Percentiles rank a stretch among this genome's conserved stretches.
Evolutionary conservation across 2,797 vertebrate species (phyloP).

Genomic region (Sebastes itinus): DNA sequence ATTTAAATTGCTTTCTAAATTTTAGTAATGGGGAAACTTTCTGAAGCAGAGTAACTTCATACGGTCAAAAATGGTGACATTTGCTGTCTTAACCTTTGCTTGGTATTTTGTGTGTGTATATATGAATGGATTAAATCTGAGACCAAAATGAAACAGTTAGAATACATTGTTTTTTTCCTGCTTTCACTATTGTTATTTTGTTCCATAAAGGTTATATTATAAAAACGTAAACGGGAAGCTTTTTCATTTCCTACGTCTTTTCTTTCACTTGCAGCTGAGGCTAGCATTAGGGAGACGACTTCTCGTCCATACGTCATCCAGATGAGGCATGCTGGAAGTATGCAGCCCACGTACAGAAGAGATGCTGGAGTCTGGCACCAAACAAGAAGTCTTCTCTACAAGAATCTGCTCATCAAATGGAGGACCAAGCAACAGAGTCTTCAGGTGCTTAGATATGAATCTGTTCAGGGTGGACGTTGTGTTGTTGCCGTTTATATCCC

Average conservation of each 20-base stretch:
- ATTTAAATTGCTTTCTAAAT: too few species aligned
- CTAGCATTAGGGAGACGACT: constrained; percentile 52
- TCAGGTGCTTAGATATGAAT: constrained; percentile 73
- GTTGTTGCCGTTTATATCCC: neutral
- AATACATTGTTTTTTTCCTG: neutral
- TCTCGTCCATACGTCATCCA: constrained; percentile 61
- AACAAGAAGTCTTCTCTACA: constrained; percentile 86
- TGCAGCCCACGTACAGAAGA: constrained; percentile 71
- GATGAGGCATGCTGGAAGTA: constrained; percentile 75
- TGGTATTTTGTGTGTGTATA: neutral
- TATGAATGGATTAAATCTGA: neutral
- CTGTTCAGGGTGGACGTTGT: neutral
- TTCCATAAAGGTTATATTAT: neutral
- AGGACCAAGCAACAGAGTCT: constrained; percentile 87
- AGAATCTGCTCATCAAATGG: constrained; percentile 91
- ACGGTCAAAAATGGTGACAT: neutral
- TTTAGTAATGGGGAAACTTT: too few species aligned
- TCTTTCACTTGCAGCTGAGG: constrained; percentile 68
- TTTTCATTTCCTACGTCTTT: neutral
- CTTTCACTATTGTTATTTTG: neutral
- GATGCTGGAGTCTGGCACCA: constrained; percentile 84
- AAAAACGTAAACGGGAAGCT: neutral
- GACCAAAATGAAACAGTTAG: neutral
- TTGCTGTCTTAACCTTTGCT: neutral
- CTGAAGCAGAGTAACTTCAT: too few species aligned